Conservation (phyloP, 1,140 invertebrate species). For the Nymphalis io region DNA sequence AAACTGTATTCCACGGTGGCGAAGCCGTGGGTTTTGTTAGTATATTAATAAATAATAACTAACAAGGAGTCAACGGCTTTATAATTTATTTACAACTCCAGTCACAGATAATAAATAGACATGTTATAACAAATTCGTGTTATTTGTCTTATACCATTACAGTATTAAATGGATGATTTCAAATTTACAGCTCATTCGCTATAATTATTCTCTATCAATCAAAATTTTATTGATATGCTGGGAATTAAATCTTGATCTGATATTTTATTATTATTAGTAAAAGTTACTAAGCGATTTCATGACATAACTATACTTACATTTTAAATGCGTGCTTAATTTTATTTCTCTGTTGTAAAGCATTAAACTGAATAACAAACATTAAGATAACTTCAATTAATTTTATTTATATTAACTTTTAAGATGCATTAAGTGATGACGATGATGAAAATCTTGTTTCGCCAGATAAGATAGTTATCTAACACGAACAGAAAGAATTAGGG, state of each 20-base stretch:
- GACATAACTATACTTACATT: too few relatives aligned
- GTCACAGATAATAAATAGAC: slow-evolving; percentile 28
- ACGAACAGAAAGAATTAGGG: too few relatives aligned
- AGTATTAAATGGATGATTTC: slow-evolving; percentile 36
- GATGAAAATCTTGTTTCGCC: too few relatives aligned
- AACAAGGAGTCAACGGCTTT: slow-evolving; percentile 20
- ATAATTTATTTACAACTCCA: slow-evolving; percentile 34
- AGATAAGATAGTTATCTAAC: too few relatives aligned
- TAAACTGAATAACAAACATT: too few relatives aligned
- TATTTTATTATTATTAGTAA: background rate
- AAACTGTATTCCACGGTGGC: too few relatives aligned
- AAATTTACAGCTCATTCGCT: slow-evolving; percentile 24
- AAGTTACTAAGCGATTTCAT: background rate
- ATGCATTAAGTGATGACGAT: too few relatives aligned
- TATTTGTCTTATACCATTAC: slow-evolving; percentile 41
- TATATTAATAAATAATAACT: slow-evolving; percentile 33
- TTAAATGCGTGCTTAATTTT: too few relatives aligned
- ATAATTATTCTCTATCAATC: slow-evolving; percentile 19
- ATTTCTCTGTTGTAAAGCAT: too few relatives aligned
- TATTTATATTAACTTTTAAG: too few relatives aligned
- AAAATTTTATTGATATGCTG: slow-evolving; percentile 5
- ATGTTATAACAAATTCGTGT: slow-evolving; percentile 31
- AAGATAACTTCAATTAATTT: too few relatives aligned
- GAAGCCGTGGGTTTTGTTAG: too few relatives aligned
- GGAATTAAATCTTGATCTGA: slow-evolving; percentile 4